These are phyloP conservation scores for Ophioninae sp. DNA, from an alignment of 2,888 invertebrate genomes.

Conservation along the genomic window DNA sequence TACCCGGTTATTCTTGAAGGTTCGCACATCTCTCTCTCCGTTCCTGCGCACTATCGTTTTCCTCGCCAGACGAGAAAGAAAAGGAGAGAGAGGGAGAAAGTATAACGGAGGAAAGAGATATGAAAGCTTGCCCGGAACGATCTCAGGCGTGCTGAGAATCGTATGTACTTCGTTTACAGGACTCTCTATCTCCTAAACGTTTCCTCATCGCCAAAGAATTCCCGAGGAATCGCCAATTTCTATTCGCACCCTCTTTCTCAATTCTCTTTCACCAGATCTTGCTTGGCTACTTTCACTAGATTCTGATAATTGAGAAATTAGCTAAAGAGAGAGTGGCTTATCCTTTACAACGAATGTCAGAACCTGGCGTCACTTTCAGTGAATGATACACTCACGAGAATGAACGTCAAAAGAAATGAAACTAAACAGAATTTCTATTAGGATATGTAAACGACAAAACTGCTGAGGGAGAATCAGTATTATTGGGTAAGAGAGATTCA, in stretches of 20 bases:
- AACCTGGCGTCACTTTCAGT: background rate
- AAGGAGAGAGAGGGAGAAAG: slow-evolving; percentile 25
- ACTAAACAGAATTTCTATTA: background rate
- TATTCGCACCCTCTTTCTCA: slow-evolving; percentile 42
- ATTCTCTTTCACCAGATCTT: slow-evolving; percentile 28
- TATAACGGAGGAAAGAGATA: slow-evolving; percentile 31
- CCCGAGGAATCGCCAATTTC: slow-evolving; percentile 49
- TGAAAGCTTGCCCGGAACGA: slow-evolving; percentile 63
- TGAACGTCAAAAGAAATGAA: background rate
- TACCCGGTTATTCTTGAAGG: slow-evolving; percentile 74
- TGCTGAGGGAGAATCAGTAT: background rate
- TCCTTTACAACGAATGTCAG: background rate
- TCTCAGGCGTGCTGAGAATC: slow-evolving; percentile 65
- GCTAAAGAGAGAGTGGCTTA: background rate
- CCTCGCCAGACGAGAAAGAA: slow-evolving; percentile 53
- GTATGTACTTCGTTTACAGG: slow-evolving; percentile 68
- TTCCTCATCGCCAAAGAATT: slow-evolving; percentile 40
- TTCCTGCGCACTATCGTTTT: slow-evolving; percentile 67
- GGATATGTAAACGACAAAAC: slow-evolving; percentile 3
- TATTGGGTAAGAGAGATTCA: slow-evolving; percentile 32
- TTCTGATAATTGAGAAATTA: slow-evolving; percentile 17
- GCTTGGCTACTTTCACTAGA: slow-evolving; percentile 19
- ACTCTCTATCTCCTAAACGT: slow-evolving; percentile 59
- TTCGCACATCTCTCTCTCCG: slow-evolving; percentile 38
- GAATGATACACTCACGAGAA: background rate